Base-by-base conservation (phyloP, 2,113 vertebrate genomes). In the Zosterops pallidus region DNA sequence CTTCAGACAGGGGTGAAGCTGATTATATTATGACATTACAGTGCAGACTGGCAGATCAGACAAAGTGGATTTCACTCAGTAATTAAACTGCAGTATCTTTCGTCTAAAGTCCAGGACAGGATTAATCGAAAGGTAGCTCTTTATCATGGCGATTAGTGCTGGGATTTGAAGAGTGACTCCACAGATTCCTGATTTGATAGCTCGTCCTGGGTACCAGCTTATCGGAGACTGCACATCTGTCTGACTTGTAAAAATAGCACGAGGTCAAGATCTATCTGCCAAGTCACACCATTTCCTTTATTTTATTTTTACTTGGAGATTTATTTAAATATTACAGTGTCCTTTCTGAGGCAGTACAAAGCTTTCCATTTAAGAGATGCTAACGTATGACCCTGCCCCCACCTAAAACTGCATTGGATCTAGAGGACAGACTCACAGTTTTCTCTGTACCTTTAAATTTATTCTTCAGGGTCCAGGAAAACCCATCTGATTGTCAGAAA, bases 41-140 rank as follows among this genome's bases (percentile, higher is more conserved):
- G 95, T 76, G 95, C 96, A 98, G 97, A 96, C 96, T 94, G 95
- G 97, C 97, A 97, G 97, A 98, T 98, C 97, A 98, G 96, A 97
- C 97, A 97, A 97, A 98, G 96, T 98, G 96, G 97, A 98, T 98
- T 98, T 98, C 96, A 91, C 89, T 97, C 97, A 96, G 97, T 98
- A 98, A 98, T 98, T 98, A 98, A 98, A 98, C 97, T 95, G 94
- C 96, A 93, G 95, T 97, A 97, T 98, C 97, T 98, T 97, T 97
- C 86, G 60, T 97, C 93, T 97, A 95, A 97, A 98, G 97, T 98
- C 97, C 96, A 97, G 94, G 96, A 91, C 95, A 98, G 96, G 96
- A 98, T 98, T 98, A 98, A 98, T 97, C 57, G 53, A 97, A 98
- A 98, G 97, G 97, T 97, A 98, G 94, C 96, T 98, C 96, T 98